These are phyloP conservation scores for Melipona bicolor DNA, from an alignment of 2,888 invertebrate species.

Conservation along the genomic window DNA sequence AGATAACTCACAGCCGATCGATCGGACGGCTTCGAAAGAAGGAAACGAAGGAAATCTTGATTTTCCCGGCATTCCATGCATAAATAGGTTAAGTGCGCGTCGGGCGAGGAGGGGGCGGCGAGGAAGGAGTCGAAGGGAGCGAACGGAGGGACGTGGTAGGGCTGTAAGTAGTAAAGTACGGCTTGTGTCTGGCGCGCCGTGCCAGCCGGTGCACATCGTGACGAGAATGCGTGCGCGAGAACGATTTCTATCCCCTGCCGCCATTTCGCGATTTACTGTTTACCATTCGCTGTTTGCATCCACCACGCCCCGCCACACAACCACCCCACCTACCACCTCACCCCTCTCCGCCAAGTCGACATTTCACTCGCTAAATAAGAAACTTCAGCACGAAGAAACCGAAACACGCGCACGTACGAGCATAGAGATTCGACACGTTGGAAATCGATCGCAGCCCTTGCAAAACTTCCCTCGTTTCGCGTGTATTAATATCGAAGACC, in stretches of 20 bases:
- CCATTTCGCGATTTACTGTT: conserved; percentile 71
- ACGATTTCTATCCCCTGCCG: conserved; percentile 70
- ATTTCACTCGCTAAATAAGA: background rate
- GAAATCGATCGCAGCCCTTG: background rate
- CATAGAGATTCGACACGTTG: too few relatives aligned
- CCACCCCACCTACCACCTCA: too few relatives aligned
- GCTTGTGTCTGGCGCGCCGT: conserved; percentile 75
- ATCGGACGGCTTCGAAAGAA: too few relatives aligned
- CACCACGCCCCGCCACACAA: conserved; percentile 1
- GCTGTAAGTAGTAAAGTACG: conserved; percentile 74
- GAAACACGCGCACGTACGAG: too few relatives aligned
- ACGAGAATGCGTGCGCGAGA: conserved; percentile 74
- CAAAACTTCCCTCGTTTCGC: too few relatives aligned
- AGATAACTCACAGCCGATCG: background rate
- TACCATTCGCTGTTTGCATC: conserved; percentile 61
- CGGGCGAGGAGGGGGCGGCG: background rate
- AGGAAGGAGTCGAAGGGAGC: conserved; percentile 17
- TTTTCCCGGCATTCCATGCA: conserved; percentile 14
- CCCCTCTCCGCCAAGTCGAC: background rate
- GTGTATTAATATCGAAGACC: background rate
- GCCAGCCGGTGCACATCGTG: conserved; percentile 77
- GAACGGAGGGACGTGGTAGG: conserved; percentile 33
- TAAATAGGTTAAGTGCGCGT: conserved; percentile 53
- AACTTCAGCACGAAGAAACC: background rate
- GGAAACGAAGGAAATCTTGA: conserved; percentile 2